phyloP scores from a whole-genome alignment of 2,113 vertebrate genomes.

The Prunella fulvescens region DNA sequence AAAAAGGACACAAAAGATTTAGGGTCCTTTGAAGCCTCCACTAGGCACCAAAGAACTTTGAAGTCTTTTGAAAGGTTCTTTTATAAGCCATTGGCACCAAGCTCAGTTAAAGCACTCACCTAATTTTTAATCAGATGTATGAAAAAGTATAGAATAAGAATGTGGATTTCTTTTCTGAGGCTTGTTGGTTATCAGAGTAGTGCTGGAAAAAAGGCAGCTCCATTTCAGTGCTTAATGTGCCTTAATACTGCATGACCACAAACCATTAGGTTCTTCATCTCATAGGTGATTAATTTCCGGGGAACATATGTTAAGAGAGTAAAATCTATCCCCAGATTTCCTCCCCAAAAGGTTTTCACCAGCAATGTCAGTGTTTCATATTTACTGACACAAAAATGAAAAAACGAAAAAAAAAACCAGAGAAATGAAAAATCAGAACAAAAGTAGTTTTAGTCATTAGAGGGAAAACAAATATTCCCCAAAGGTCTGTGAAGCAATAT shows the following conservation, averaged over 20 bases:
- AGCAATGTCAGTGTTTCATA: neutral
- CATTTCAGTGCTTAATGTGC: neutral
- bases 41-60: neutral
- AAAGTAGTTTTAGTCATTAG: neutral
- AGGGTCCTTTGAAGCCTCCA: neutral
- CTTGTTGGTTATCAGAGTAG: neutral
- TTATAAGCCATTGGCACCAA: neutral
- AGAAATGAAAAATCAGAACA: neutral
- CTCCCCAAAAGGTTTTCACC: neutral
- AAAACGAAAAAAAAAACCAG: neutral
- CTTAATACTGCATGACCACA: neutral
- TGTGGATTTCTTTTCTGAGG: neutral
- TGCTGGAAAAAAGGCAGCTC: neutral
- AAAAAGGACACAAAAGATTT: neutral
- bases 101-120: neutral
- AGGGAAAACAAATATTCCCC: neutral
- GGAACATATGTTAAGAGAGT: neutral
- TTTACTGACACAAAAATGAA: neutral
- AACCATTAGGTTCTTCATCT: neutral
- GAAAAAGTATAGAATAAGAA: neutral
- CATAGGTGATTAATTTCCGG: neutral
- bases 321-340: neutral
- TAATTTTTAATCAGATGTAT: constrained; percentile 14
- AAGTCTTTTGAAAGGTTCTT: neutral
- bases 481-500: neutral